phyloP scores from a whole-genome alignment of 2,888 invertebrate genomes.

The Eucera pruinosa region DNA sequence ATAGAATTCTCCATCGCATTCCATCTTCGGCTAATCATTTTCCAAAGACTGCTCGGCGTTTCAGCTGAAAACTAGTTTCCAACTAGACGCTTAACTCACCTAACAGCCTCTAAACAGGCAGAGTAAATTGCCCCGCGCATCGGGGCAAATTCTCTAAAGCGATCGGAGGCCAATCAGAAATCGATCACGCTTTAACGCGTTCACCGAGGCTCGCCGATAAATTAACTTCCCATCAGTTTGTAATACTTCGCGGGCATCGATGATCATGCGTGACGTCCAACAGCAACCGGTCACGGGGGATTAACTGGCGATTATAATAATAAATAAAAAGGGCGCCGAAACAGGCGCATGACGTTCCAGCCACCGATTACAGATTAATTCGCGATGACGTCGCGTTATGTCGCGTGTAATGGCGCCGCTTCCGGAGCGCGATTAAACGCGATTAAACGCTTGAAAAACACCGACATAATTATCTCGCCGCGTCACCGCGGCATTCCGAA shows the following conservation, averaged over 20 bases:
- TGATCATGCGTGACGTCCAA: slow-evolving; percentile 24
- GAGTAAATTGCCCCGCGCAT: no score
- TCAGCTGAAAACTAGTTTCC: no score
- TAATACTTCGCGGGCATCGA: slow-evolving; percentile 3
- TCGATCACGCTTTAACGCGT: slow-evolving; percentile 13
- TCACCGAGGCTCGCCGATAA: slow-evolving; percentile 30
- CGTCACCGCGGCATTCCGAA: slow-evolving; percentile 21
- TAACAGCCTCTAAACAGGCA: no score
- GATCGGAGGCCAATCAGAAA: not conserved
- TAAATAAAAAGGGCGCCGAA: slow-evolving; percentile 24
- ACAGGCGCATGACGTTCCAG: not conserved
- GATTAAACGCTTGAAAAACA: slow-evolving; percentile 35
- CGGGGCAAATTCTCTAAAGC: not conserved
- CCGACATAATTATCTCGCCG: slow-evolving; percentile 54
- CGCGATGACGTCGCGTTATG: slow-evolving; percentile 56
- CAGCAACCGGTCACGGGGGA: slow-evolving; percentile 36
- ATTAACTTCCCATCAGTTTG: slow-evolving; percentile 36
- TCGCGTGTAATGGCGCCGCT: slow-evolving; percentile 49
- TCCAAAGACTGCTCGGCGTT: no score
- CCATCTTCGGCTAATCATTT: no score
- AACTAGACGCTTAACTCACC: no score
- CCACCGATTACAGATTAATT: slow-evolving; percentile 52
- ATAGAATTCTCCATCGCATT: no score
- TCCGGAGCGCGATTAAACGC: slow-evolving; percentile 46
- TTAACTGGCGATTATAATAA: slow-evolving; percentile 42